phyloP scores from a whole-genome alignment of 2,797 vertebrate species.

The Meda fulgida region DNA sequence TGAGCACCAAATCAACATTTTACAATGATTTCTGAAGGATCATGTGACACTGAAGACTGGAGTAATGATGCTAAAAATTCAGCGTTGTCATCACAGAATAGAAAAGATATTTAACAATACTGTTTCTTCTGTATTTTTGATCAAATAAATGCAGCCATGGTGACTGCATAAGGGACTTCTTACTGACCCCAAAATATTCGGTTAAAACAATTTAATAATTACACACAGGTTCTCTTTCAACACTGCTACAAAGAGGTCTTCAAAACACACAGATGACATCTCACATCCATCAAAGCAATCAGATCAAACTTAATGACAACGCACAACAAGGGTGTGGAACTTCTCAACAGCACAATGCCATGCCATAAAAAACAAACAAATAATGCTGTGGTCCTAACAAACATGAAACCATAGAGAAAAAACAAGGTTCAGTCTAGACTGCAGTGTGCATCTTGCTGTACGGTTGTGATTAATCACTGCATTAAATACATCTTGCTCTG shows the following conservation, averaged over 20 bases:
- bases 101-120: too few species aligned
- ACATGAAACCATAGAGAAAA: not conserved
- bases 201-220: not conserved
- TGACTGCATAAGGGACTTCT: not conserved
- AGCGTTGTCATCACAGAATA: not conserved
- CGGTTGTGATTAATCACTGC: not conserved
- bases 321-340: conserved; percentile 6
- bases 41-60: not conserved
- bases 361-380: conserved; percentile 11
- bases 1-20: not conserved
- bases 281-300: conserved; percentile 6
- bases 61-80: not conserved
- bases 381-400: not conserved
- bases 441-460: not conserved
- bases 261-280: conserved; percentile 2
- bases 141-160: not conserved
- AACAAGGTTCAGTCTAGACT: not conserved
- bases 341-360: conserved; percentile 5
- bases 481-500: not conserved
- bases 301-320: conserved; percentile 6
- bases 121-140: not conserved
- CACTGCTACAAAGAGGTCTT: not conserved
- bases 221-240: not conserved
- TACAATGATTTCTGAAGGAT: not conserved
- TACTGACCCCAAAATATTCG: not conserved